Conservation (phyloP, 2,888 invertebrate genomes). For the Xestia rhomboidea region DNA sequence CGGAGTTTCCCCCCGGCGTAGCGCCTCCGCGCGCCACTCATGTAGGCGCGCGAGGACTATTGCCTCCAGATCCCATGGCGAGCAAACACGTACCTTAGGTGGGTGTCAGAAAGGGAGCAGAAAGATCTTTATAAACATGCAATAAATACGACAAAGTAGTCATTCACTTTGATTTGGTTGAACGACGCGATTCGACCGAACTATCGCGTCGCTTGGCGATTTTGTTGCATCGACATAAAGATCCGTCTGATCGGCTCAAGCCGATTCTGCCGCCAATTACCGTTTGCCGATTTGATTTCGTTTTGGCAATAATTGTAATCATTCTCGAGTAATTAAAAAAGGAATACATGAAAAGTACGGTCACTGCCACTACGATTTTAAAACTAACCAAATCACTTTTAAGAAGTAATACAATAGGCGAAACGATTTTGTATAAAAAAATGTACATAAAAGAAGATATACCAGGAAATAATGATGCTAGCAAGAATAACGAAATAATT, state of each 20-base stretch:
- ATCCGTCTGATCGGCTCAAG: too few species aligned
- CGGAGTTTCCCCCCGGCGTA: too few species aligned
- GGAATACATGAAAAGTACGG: background rate
- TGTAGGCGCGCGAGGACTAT: too few species aligned
- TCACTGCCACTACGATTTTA: background rate
- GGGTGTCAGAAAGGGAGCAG: background rate
- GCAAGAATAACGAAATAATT: background rate
- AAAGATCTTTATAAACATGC: background rate
- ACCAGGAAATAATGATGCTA: background rate
- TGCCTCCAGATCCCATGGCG: too few species aligned
- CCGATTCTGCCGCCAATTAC: too few species aligned
- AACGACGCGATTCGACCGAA: background rate
- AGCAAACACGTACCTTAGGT: background rate
- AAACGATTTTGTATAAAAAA: background rate
- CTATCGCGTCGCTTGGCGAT: background rate
- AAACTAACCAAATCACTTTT: background rate
- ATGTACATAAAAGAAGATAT: background rate
- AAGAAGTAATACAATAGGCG: background rate
- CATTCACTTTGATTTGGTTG: background rate
- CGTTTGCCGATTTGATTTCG: too few species aligned
- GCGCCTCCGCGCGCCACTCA: too few species aligned
- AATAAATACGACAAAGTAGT: background rate
- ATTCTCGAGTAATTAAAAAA: background rate
- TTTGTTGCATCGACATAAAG: background rate
- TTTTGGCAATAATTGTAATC: background rate